Evolutionary conservation across 2,113 vertebrate species (phyloP), one percentile per base, ranked within the genome.

Genomic region (Telmatochromis sp.): DNA sequence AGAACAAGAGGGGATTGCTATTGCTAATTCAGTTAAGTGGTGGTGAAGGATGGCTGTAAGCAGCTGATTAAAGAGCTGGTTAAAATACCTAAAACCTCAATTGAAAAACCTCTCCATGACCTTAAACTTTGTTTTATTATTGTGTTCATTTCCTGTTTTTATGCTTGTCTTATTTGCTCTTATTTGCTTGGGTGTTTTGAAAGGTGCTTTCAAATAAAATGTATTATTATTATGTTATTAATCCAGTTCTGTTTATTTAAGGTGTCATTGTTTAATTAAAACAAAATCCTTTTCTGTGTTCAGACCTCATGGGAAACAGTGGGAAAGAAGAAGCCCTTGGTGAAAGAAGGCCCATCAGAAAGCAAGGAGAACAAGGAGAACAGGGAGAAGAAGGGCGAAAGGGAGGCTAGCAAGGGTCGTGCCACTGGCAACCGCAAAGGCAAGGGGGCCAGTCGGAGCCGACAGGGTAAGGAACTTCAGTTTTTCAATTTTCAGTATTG

Each of bases 231-330:
- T 19, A 19, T 78, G 15, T 42, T 75, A 26, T 50, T 75, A 50
- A 78, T 31, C 23, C 23, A 47, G 68, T 73, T 28, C 40, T 73
- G 4, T 19, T 26, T 75, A 28, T 47, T 75, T 42, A 71, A 23
- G n/a, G 65, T 71, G 37, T 45, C 21, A 28, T 47, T 47, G 15
- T 5, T 75, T 28, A 28, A 47, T 75, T 75, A 10, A 45, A 73
- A 47, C 9, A 14, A 73, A 28, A 28, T 11, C 7, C 5, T 50
- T 37, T 80, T 47, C 91, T 84, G 5, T 80, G 9, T 89, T 28
- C 51, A 99, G 98, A 98, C 98, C 86, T 98, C 98, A 6, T 99
- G 98, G 98, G 98, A 99, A 93, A 99, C 98, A 1, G 98, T 99
- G 89, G 98, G 98, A 55, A 99, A 97, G 96, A 99, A 99, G 97